Conservation (phyloP, 1,140 invertebrate species). For the Solenopsis fugax region DNA sequence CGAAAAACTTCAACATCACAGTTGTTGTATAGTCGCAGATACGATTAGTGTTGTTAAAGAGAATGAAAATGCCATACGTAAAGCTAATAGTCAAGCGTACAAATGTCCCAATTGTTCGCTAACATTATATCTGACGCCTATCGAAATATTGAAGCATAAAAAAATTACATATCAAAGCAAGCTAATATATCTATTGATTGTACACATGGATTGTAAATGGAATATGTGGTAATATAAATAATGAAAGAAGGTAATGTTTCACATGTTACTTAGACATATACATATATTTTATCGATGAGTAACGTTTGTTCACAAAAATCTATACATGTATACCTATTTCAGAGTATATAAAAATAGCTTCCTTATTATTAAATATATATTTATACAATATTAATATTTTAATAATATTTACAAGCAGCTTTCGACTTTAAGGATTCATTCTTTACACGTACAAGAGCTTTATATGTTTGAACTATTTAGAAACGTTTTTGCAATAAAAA, state of each 20-base stretch:
- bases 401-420: slow-evolving; percentile 1
- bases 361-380: neutral
- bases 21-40: slow-evolving; percentile 80
- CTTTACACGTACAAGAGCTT: no score
- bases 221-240: no score
- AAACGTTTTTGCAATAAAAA: neutral
- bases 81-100: no score
- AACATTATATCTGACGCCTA: no score
- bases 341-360: neutral
- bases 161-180: no score
- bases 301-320: neutral
- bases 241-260: neutral
- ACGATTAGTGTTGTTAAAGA: no score
- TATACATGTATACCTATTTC: neutral
- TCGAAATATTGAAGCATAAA: no score
- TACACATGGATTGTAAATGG: no score
- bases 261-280: slow-evolving; percentile 5
- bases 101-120: no score
- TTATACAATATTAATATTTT: slow-evolving; percentile 28
- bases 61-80: no score
- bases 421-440: slow-evolving; percentile 5
- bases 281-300: neutral
- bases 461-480: no score
- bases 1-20: slow-evolving; percentile 87
- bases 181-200: no score